phyloP scores from a whole-genome alignment of 2,888 invertebrate species.

The Drosophila ustulata region DNA sequence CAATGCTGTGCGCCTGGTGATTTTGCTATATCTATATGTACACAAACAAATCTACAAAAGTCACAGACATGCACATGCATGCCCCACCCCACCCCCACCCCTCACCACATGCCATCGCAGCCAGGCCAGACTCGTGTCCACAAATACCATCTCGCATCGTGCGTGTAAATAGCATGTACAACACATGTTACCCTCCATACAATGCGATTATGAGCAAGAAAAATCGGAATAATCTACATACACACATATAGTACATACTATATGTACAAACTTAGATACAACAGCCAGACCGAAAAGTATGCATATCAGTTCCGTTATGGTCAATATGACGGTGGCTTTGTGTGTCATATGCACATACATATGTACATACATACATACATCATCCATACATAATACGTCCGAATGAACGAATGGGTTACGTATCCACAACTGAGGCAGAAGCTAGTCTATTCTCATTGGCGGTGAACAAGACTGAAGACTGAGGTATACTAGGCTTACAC shows the following conservation, averaged over 20 bases:
- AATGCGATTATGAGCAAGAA: background rate
- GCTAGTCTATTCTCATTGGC: background rate
- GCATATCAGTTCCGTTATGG: constrained; percentile 6
- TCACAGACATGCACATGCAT: constrained; percentile 72
- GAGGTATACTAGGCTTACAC: background rate
- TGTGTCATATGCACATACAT: background rate
- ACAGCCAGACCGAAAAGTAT: background rate
- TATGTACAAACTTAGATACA: too few relatives aligned
- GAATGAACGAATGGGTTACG: constrained; percentile 1
- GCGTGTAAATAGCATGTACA: constrained; percentile 64
- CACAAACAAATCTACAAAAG: constrained; percentile 82
- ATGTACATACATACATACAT: background rate
- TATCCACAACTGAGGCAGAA: too few relatives aligned
- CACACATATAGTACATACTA: background rate
- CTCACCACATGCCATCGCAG: background rate
- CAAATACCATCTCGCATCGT: constrained; percentile 42
- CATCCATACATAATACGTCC: background rate
- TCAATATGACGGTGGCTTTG: background rate
- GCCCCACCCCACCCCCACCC: constrained; percentile 2
- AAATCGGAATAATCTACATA: constrained; percentile 11
- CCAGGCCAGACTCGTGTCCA: background rate
- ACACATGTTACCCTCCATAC: constrained; percentile 36
- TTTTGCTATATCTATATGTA: constrained; percentile 82
- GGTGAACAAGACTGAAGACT: background rate
- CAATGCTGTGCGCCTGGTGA: constrained; percentile 79